phyloP scores from a whole-genome alignment of 2,888 invertebrate genomes.

The Lissocephala sabroskyi region DNA sequence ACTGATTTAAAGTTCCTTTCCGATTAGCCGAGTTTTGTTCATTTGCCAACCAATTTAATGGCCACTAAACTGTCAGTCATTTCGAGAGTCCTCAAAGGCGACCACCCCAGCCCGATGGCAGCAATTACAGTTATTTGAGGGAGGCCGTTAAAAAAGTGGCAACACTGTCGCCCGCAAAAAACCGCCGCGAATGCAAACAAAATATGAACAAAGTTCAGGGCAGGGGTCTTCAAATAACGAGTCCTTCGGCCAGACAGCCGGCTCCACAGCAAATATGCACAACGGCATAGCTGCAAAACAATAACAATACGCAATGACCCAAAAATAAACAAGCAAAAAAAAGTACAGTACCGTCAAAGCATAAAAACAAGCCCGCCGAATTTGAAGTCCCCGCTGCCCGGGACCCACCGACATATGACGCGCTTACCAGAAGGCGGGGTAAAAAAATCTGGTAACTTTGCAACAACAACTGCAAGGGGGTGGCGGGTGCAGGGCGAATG shows the following conservation, averaged over 20 bases:
- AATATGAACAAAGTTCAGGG: background rate
- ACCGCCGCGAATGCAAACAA: background rate
- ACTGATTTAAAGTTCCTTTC: no score
- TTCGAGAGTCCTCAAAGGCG: constrained; percentile 23
- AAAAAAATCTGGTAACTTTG: no score
- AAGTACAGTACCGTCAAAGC: constrained; percentile 11
- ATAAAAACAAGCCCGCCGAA: background rate
- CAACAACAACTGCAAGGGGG: no score
- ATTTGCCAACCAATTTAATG: no score
- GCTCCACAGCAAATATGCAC: constrained; percentile 47
- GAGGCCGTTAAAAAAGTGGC: constrained; percentile 13
- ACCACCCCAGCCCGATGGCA: constrained; percentile 27
- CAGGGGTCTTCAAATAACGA: constrained; percentile 20
- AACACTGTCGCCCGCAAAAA: no score
- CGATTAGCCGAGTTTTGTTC: no score
- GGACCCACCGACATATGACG: no score
- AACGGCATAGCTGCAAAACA: constrained; percentile 39
- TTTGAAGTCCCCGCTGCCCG: background rate
- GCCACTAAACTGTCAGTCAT: no score
- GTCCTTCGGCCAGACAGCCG: constrained; percentile 16
- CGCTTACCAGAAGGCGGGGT: no score
- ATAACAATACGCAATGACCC: constrained; percentile 57
- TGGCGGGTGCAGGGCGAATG: background rate
- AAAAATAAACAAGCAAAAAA: constrained; percentile 46
- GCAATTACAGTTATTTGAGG: constrained; percentile 30